phyloP scores from a whole-genome alignment of 1,140 invertebrate genomes.

The Zaprionus camerounensis region DNA sequence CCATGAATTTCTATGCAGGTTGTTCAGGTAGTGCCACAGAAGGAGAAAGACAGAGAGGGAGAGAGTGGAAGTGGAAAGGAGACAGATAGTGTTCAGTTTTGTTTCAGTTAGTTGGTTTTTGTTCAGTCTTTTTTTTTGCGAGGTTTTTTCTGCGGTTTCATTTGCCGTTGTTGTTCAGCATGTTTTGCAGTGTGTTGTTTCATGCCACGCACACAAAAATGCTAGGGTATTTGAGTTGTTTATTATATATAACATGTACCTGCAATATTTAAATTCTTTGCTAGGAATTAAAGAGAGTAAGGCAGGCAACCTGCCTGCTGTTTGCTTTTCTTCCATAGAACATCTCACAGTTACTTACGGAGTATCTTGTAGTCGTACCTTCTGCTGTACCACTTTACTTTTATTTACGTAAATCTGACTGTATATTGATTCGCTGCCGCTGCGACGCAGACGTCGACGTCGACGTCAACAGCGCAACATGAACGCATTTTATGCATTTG shows the following conservation, averaged over 20 bases:
- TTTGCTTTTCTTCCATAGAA: background rate
- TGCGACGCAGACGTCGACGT: background rate
- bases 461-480: constrained; percentile 17
- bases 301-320: too few relatives aligned
- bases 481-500: constrained; percentile 72
- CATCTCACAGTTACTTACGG: background rate
- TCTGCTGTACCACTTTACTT: background rate
- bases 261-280: background rate
- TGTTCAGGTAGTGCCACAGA: background rate
- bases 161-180: constrained; percentile 34
- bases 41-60: background rate
- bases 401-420: constrained; percentile 21
- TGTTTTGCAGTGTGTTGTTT: constrained; percentile 31
- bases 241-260: background rate
- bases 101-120: constrained; percentile 38
- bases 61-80: background rate
- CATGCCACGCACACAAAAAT: background rate
- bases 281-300: background rate
- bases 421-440: constrained; percentile 68
- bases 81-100: background rate
- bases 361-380: background rate
- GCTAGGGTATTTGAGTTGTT: constrained; percentile 1
- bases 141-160: constrained; percentile 22
- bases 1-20: constrained; percentile 51
- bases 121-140: constrained; percentile 1